phyloP scores from a whole-genome alignment of 1,140 invertebrate genomes.

The Euschistus heros region DNA sequence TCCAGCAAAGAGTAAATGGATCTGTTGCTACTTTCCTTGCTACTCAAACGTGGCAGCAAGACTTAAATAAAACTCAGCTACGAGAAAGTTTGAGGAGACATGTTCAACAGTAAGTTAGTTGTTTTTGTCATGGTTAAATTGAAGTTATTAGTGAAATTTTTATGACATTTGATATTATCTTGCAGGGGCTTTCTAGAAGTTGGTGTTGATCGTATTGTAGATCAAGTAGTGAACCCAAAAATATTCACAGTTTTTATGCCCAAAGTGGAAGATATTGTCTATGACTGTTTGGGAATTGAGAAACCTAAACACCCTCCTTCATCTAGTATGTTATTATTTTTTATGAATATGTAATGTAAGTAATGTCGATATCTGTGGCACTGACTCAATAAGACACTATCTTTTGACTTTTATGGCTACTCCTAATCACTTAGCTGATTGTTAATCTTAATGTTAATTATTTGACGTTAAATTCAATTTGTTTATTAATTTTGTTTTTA shows the following conservation, averaged over 20 bases:
- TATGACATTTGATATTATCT: neutral
- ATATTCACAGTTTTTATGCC: constrained; percentile 73
- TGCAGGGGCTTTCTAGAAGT: constrained; percentile 56
- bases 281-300: constrained; percentile 71
- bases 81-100: constrained; percentile 79
- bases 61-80: constrained; percentile 85
- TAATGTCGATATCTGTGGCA: too few species aligned
- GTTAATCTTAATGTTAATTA: too few species aligned
- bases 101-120: constrained; percentile 69
- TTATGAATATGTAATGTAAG: too few species aligned
- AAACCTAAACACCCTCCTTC: constrained; percentile 34
- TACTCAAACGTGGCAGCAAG: constrained; percentile 71
- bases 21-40: constrained; percentile 72
- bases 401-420: too few species aligned
- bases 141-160: neutral
- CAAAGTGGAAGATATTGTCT: constrained; percentile 81
- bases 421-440: too few species aligned
- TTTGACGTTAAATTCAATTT: too few species aligned
- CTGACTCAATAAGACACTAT: too few species aligned
- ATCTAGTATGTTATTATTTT: neutral
- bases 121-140: neutral
- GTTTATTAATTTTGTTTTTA: too few species aligned
- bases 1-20: constrained; percentile 77
- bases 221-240: constrained; percentile 91
- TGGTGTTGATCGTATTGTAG: constrained; percentile 85